Evolutionary conservation across 2,888 invertebrate species (phyloP).

Genomic region (Orchestes rusci): DNA sequence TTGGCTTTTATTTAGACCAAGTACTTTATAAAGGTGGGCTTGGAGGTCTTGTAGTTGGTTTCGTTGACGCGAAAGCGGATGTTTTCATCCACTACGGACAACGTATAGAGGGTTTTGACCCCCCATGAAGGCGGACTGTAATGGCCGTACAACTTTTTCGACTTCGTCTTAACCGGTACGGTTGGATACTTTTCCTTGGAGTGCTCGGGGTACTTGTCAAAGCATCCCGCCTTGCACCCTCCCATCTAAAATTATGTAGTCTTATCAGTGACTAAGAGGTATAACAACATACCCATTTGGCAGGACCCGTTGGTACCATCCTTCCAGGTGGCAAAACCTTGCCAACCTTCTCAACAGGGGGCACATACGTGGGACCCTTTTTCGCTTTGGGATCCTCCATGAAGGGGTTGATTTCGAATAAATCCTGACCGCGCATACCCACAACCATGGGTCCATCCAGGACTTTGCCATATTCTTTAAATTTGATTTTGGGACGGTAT

Average conservation of each 20-base stretch:
- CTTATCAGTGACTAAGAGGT: neutral
- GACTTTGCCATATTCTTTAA: slow-evolving; percentile 31
- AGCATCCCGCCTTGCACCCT: slow-evolving; percentile 35
- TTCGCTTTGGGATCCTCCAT: slow-evolving; percentile 31
- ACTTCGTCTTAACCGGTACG: slow-evolving; percentile 10
- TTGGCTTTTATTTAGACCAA: slow-evolving; percentile 13
- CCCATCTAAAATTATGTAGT: slow-evolving; percentile 27
- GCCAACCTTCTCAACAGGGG: slow-evolving; percentile 28
- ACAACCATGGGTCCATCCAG: slow-evolving; percentile 34
- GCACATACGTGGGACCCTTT: slow-evolving; percentile 34
- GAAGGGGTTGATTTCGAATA: slow-evolving; percentile 43
- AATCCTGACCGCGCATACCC: slow-evolving; percentile 35
- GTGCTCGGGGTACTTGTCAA: slow-evolving; percentile 33
- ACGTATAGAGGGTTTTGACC: slow-evolving; percentile 29
- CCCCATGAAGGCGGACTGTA: slow-evolving; percentile 31
- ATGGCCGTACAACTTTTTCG: slow-evolving; percentile 23
- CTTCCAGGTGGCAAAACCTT: slow-evolving; percentile 29
- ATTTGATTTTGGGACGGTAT: slow-evolving; percentile 32
- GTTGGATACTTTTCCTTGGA: slow-evolving; percentile 27
- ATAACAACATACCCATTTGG: slow-evolving; percentile 35
- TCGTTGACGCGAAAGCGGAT: slow-evolving; percentile 30
- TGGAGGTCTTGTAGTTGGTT: slow-evolving; percentile 25
- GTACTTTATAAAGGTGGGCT: slow-evolving; percentile 32
- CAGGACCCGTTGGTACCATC: slow-evolving; percentile 38
- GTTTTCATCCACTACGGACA: slow-evolving; percentile 31